These are phyloP conservation scores for Alentia gelatinosa DNA, from an alignment of 2,888 invertebrate species.

Conservation along the genomic window DNA sequence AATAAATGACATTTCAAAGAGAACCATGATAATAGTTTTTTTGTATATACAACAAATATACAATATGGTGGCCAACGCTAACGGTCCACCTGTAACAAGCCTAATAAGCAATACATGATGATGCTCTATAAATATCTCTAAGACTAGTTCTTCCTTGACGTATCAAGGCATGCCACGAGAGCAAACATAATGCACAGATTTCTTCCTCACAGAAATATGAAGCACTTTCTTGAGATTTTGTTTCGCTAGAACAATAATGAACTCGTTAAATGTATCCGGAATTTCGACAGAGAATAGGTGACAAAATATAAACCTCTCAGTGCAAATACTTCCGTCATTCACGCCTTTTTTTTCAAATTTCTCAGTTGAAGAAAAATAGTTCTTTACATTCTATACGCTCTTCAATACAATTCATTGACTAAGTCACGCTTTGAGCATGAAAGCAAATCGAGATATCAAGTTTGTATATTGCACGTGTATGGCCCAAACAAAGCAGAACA, in stretches of 20 bases:
- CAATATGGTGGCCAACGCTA: background rate
- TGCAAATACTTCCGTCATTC: background rate
- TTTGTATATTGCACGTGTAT: background rate
- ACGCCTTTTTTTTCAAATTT: no score
- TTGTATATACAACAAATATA: background rate
- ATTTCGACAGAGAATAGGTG: background rate
- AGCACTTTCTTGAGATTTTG: background rate
- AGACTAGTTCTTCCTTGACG: background rate
- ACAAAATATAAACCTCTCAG: background rate
- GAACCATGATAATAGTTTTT: background rate
- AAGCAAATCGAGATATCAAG: background rate
- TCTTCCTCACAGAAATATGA: background rate
- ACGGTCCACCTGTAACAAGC: background rate
- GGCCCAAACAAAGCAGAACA: background rate
- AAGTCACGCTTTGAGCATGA: background rate
- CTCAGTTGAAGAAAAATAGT: no score
- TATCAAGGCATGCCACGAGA: background rate
- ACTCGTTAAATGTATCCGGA: no score
- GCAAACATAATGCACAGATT: background rate
- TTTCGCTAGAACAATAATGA: background rate
- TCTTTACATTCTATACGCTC: no score
- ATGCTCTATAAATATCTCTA: slow-evolving; percentile 20
- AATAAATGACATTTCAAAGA: background rate
- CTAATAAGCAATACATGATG: slow-evolving; percentile 24
- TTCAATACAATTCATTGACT: background rate